phyloP scores from a whole-genome alignment of 2,888 invertebrate genomes.

The Argynnis bischoffii region DNA sequence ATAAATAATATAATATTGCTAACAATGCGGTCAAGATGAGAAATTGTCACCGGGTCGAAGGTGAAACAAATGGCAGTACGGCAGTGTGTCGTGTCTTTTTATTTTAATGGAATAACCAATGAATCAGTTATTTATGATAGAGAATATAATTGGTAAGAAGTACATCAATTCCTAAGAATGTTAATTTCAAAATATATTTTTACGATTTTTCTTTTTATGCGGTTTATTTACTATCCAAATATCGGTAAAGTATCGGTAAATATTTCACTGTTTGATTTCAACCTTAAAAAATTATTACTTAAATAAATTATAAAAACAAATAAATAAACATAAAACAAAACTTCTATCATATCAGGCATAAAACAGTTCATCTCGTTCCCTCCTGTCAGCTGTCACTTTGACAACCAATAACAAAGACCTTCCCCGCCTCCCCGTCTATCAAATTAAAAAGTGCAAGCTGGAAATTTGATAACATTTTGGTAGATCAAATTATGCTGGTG shows the following conservation, averaged over 20 bases:
- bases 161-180: no score
- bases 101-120: constrained; percentile 8
- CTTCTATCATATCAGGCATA: not conserved
- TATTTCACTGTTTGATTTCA: no score
- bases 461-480: constrained; percentile 18
- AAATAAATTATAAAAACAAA: not conserved
- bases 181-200: not conserved
- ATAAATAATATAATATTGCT: constrained; percentile 1
- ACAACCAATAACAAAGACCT: constrained; percentile 46
- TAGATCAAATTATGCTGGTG: constrained; percentile 30
- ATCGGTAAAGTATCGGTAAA: no score
- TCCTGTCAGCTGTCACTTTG: constrained; percentile 54
- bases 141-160: not conserved
- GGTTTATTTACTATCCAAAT: no score
- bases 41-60: constrained; percentile 17
- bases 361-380: constrained; percentile 14
- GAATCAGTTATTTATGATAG: not conserved
- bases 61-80: constrained; percentile 10
- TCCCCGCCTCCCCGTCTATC: constrained; percentile 9
- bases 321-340: not conserved
- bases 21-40: constrained; percentile 12
- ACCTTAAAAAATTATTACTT: no score
- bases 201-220: no score
- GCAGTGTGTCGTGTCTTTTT: constrained; percentile 2
- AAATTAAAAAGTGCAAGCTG: constrained; percentile 7